Percentiles rank a stretch among this genome's conserved stretches.
Conservation (phyloP, 2,888 invertebrate species). For the Lasius fuliginosus region DNA sequence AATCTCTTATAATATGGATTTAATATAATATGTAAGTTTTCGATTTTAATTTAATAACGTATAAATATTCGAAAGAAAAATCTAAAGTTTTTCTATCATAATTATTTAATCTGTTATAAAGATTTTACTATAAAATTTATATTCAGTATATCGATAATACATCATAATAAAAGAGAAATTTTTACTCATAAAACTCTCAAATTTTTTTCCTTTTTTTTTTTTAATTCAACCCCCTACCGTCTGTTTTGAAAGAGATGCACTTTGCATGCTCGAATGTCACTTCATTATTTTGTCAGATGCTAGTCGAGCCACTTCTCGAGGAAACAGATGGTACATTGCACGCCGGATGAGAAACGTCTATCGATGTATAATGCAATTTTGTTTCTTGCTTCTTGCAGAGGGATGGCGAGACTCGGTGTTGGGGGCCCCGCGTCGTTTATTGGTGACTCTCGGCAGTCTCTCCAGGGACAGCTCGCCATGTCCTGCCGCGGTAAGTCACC, state of each 20-base stretch:
- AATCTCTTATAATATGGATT: not conserved
- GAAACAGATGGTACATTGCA: conserved; percentile 46
- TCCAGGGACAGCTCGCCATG: conserved; percentile 84
- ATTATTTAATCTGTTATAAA: not conserved
- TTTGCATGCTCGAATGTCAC: not conserved
- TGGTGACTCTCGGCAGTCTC: conserved; percentile 85
- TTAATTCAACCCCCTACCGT: not conserved
- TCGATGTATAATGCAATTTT: conserved; percentile 67
- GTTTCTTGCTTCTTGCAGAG: conserved; percentile 80
- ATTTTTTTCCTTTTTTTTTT: not conserved
- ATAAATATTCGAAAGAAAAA: too few species aligned
- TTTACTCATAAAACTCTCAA: not conserved
- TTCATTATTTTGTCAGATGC: not conserved
- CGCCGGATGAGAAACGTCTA: conserved; percentile 30
- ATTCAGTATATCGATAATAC: not conserved
- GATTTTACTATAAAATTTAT: not conserved
- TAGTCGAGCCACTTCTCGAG: not conserved
- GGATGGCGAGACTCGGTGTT: conserved; percentile 86
- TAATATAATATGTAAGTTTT: not conserved
- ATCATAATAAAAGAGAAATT: not conserved
- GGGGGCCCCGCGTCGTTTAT: conserved; percentile 84
- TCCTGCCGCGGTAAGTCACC: conserved; percentile 80
- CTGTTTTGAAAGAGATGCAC: not conserved
- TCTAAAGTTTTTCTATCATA: not conserved
- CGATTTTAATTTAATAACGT: not conserved